Percentiles rank a stretch among this genome's conserved stretches.
phyloP scores from a whole-genome alignment of 2,113 vertebrate genomes.

The Sorex fumeus region DNA sequence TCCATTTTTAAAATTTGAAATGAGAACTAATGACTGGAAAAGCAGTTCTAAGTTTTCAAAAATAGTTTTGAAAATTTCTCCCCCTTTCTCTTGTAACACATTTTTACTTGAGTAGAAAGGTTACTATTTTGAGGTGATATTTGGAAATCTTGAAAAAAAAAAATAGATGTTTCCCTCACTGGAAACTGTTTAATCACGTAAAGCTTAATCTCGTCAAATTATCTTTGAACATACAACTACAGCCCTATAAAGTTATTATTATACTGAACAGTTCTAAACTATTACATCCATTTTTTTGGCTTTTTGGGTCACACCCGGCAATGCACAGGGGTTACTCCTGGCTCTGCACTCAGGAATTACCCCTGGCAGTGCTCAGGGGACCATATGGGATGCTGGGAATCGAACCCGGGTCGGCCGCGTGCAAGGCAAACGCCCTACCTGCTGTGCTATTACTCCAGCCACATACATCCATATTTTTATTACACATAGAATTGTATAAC shows the following conservation, averaged over 20 bases:
- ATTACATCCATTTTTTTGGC: neutral
- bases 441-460: no score
- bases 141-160: conserved; percentile 65
- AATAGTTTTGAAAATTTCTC: no score
- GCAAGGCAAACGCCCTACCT: no score
- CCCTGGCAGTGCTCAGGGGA: no score
- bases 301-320: no score
- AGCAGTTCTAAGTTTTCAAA: neutral
- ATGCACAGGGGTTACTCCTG: no score
- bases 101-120: conserved; percentile 37
- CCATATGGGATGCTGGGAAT: no score
- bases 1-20: conserved; percentile 62
- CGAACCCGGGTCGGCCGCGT: no score
- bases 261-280: neutral
- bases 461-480: neutral
- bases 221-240: conserved; percentile 21
- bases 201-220: conserved; percentile 2
- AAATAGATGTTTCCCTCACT: conserved; percentile 18
- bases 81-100: conserved; percentile 35
- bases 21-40: conserved; percentile 64
- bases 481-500: neutral
- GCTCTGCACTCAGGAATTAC: no score
- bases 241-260: neutral
- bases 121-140: conserved; percentile 54
- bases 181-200: conserved; percentile 50